These are phyloP conservation scores for Tanytarsus gracilentus DNA, from an alignment of 2,888 invertebrate genomes.

Conservation along the genomic window DNA sequence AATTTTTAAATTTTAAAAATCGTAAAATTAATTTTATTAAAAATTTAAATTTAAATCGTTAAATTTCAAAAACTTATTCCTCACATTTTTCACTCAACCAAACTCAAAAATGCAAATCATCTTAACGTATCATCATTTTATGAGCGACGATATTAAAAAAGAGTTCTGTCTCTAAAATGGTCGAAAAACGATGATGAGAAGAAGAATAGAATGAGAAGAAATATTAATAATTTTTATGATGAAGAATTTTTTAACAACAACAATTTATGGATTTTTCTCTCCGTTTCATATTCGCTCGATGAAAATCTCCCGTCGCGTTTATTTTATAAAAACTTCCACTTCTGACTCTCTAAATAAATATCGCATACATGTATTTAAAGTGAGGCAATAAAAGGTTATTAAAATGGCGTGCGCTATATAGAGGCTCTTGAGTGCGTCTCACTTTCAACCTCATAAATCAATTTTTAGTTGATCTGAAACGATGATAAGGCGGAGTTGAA, in stretches of 20 bases:
- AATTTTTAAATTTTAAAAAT: no score
- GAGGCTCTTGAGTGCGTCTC: background rate
- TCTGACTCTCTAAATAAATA: background rate
- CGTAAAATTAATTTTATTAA: no score
- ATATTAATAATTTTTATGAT: constrained; percentile 22
- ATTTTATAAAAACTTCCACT: background rate
- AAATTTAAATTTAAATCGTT: no score
- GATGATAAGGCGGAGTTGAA: no score
- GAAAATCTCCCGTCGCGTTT: constrained; percentile 17
- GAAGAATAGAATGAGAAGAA: no score
- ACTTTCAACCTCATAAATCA: constrained; percentile 5
- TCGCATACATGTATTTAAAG: background rate
- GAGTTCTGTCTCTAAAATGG: no score
- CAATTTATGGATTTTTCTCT: background rate
- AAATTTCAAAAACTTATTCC: no score
- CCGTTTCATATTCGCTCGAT: background rate
- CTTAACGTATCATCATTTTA: no score
- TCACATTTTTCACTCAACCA: no score
- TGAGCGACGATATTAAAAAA: no score
- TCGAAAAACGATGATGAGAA: no score
- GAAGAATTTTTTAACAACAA: background rate
- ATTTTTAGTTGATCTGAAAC: background rate
- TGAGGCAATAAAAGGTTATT: constrained; percentile 1
- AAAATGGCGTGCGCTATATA: constrained; percentile 2
- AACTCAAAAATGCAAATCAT: no score